Percentiles rank a stretch among this genome's conserved stretches.
Conservation (phyloP, 2,797 vertebrate genomes). For the Gymnopithys bicolor region DNA sequence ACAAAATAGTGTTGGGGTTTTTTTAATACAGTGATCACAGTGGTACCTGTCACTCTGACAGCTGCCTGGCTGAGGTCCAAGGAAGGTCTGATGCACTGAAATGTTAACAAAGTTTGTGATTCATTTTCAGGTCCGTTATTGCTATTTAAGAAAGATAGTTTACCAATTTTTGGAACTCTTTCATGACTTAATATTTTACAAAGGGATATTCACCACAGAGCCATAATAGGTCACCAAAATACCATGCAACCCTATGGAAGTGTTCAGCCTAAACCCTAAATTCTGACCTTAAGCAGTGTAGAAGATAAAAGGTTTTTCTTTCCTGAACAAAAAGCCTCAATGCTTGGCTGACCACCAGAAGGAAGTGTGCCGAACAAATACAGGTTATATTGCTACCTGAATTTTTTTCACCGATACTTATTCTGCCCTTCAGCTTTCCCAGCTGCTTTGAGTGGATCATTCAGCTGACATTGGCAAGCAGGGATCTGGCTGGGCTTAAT, state of each 20-base stretch:
- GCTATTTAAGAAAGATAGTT: neutral
- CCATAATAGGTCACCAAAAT: neutral
- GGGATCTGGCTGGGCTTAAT: neutral
- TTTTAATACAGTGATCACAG: neutral
- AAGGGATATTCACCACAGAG: neutral
- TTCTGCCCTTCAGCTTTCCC: neutral
- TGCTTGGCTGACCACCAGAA: rapidly evolving
- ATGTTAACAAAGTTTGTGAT: neutral
- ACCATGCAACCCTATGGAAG: neutral
- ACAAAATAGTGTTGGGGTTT: neutral
- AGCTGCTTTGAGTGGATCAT: neutral
- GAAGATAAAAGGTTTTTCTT: neutral
- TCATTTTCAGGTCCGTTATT: neutral
- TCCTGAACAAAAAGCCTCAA: neutral
- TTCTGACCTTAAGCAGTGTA: neutral
- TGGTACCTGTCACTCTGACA: neutral
- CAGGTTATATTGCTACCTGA: neutral
- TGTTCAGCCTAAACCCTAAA: neutral
- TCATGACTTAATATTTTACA: neutral
- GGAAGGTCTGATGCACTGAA: neutral
- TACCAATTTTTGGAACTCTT: neutral
- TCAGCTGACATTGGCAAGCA: neutral
- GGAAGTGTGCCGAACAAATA: neutral
- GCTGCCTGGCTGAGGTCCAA: neutral
- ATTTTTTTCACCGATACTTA: neutral